Base-by-base conservation (phyloP, 2,888 invertebrate species). In the Dermolepida albohirtum region DNA sequence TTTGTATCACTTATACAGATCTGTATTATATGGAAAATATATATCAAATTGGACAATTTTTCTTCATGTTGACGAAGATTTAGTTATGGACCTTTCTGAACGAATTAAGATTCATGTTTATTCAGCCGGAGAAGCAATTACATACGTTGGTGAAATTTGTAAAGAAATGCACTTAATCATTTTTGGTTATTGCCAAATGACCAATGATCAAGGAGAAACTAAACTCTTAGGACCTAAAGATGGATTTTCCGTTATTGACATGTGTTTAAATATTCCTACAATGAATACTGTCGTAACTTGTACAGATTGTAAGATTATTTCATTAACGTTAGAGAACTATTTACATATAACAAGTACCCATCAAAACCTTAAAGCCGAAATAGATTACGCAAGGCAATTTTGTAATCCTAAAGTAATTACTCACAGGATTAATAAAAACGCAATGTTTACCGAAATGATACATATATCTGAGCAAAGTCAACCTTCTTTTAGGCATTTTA, bases 111-210 rank as follows among this genome's bases (percentile, higher is more conserved):
- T 68, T 11, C 50, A 50, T 4, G 57, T 68, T 11, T 68, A 75
- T 57, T 73, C 73, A 12, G 67, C 75, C 1, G 70, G 70, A 22
- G 73, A 76, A 67, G 67, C 73, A 1, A 64, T 78, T 11, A 70
- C 70, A 1, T 75, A 75, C 63, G 66, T 72, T 6, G 77, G 77
- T 10, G 72, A 75, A 41, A 68, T 73, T 11, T 71, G 70, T 43
- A 73, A 72, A 16, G 72, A 75, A 64, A 74, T 74, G 62, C 72
- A 74, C 40, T 57, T 75, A 10, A 74, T 78, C 12, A 51, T 70
- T 11, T 62, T 67, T 14, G 78, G 77, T 8, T 74, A 70, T 51
- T 76, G 76, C 66, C 64, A 72, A 57, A 65, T 74, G 49, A 67
- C 52, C 12, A 55, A 59, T 12, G 8, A 34, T 14, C 44, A 57